Evolutionary conservation across 2,888 invertebrate genomes (phyloP), one percentile per base, ranked within the genome.

Genomic region (Archips xylosteana): DNA sequence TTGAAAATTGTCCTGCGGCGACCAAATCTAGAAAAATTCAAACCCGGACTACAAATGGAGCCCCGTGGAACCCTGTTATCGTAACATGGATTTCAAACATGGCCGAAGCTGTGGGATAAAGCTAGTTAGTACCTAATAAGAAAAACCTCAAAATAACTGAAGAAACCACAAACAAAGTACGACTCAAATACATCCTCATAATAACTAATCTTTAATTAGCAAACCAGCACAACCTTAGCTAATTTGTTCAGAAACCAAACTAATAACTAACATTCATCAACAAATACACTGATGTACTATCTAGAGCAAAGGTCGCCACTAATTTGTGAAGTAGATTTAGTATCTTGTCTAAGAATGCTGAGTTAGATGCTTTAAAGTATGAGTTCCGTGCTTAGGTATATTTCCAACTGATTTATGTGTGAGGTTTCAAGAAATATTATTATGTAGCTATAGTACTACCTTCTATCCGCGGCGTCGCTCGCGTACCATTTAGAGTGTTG

Each of bases 281-380:
- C 34, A 32, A 32, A 47, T 34, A 36, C 23, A 61, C 49, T 68
- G 45, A 68, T 67, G 54, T 61, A 49, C 23, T 70, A 64, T 51
- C 34, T 69, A 34, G 69, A 69, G 42, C 69, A 74, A 69, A 74
- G 73, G 73, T 74, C 65, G 59, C 51, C 13, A 15, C 64, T 74
- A 70, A 73, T 73, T 73, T 70, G 60, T 23, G 60, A 65, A 51
- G 60, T 13, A 70, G 69, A 74, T 74, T 65, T 69, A 69, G 63
- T 45, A 45, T 42, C 3, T 12, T 65, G 74, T 65, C 74, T 34
- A 47, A 32, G 63, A 47, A 63, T 32, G 13, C 34, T 47, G 47
- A 57, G 57, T 57, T 32, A 57, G 4, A 32, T 12, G 23, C 32
- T 57, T 57, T 32, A 57, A 57, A 32, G 23, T 23, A 23, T 23